Base-by-base conservation (phyloP, 2,888 invertebrate species). In the Carterocephalus palaemon region DNA sequence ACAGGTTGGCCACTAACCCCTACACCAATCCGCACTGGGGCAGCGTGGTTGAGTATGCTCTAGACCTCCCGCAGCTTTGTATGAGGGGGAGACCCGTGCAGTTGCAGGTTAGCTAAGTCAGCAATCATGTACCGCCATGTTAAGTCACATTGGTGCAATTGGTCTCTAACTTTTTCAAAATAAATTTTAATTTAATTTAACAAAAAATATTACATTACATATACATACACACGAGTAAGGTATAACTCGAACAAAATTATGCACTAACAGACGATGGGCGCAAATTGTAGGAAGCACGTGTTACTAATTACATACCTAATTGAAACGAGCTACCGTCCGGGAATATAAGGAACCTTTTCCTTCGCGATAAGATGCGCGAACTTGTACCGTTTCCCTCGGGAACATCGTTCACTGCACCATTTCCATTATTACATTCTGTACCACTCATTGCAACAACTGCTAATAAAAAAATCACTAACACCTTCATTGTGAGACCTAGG, bases 261-360 rank as follows among this genome's bases (percentile, higher is more conserved):
- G 0, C 4, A n/a, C 2, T 8, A 4, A n/a, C n/a, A 7, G 24
- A 9, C 4, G 8, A 9, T n/a, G n/a, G n/a, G n/a, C n/a, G 8
- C n/a, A 12, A 4, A 12, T 10, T 33, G 12, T 10, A 8, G 22
- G 33, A 19, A 36, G 33, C 29, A 28, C 9, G 22, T 23, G 29
- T 37, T 20, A 22, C 17, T 39, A 20, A 40, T 34, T 57, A 74
- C 81, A 60, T 63, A 89, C 89, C 88, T 61, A 90, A 85, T 79
- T 90, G 90, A 48, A 90, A 62, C 47, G 90, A 90, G 63, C 89
- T 89, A 47, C 90, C 90, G 53, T 88, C 88, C 36, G 90, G 90
- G 71, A 90, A 90, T 60, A 88, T 77, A 63, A 90, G 62, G 69
- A 88, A 90, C 65, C 90, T 86, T 70, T 89, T 89, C 58, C 81